These are phyloP conservation scores for Cosmorhoe ocellata DNA, from an alignment of 2,888 invertebrate species.

Conservation along the genomic window DNA sequence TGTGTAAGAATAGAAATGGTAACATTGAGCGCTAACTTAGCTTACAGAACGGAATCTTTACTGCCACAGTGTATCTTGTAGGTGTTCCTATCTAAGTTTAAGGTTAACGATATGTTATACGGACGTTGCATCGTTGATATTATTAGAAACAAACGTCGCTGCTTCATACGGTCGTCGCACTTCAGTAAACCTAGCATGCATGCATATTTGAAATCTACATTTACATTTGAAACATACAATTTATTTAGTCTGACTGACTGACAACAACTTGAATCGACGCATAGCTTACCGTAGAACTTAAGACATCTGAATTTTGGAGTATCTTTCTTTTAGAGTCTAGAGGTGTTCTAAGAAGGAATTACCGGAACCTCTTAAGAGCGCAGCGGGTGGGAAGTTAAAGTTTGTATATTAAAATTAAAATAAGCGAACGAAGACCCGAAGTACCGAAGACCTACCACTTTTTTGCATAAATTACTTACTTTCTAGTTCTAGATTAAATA, in stretches of 20 bases:
- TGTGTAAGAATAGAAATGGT: constrained; percentile 49
- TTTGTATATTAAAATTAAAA: constrained; percentile 22
- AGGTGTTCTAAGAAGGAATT: too few relatives aligned
- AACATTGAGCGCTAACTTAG: not conserved
- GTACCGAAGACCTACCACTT: too few relatives aligned
- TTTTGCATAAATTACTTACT: constrained; percentile 33
- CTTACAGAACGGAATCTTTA: not conserved
- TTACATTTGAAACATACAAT: too few relatives aligned
- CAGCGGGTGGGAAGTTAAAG: too few relatives aligned
- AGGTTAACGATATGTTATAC: constrained; percentile 35
- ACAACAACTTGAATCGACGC: too few relatives aligned
- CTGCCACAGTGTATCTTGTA: not conserved
- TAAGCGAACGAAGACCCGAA: too few relatives aligned
- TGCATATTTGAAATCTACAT: constrained; percentile 37
- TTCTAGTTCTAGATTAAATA: constrained; percentile 23
- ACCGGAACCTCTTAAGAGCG: too few relatives aligned
- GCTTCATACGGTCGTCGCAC: constrained; percentile 61
- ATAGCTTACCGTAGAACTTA: too few relatives aligned
- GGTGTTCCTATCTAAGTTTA: constrained; percentile 25
- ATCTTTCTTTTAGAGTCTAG: too few relatives aligned
- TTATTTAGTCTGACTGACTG: too few relatives aligned
- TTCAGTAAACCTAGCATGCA: constrained; percentile 47
- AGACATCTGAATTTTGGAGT: too few relatives aligned
- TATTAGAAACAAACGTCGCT: constrained; percentile 57
- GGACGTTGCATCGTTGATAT: constrained; percentile 49